Evolutionary conservation across 2,888 invertebrate species (phyloP).

Genomic region (Epsilonema sp.): DNA sequence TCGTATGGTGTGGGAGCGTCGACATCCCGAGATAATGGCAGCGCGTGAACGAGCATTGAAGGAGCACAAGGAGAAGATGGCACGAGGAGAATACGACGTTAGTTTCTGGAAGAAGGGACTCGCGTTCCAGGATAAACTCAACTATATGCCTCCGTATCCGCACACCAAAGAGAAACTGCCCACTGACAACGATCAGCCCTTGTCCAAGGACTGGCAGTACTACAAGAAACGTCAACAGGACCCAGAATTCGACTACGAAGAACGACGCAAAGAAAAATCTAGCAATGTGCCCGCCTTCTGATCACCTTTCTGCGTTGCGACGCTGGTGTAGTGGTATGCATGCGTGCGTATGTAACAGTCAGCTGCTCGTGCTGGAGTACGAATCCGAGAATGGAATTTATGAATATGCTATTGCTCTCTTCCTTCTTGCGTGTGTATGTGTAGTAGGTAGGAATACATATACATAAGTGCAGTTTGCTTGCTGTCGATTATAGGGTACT

Average conservation of each 20-base stretch:
- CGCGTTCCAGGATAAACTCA: not conserved
- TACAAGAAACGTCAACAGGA: conserved; percentile 17
- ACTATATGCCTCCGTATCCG: not conserved
- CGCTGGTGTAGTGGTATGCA: no score
- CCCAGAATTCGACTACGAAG: not conserved
- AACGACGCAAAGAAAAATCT: not conserved
- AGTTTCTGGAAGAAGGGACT: not conserved
- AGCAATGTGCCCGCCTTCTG: no score
- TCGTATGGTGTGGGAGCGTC: conserved; percentile 85
- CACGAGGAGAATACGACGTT: conserved; percentile 11
- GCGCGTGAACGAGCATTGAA: conserved; percentile 15
- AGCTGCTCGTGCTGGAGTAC: no score
- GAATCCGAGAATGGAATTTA: no score
- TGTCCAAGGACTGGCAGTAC: conserved; percentile 27
- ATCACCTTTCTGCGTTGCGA: no score
- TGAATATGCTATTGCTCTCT: no score
- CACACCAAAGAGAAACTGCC: not conserved
- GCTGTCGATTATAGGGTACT: no score
- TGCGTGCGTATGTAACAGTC: no score
- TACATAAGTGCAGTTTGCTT: no score
- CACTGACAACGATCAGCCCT: not conserved
- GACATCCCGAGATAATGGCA: conserved; percentile 40
- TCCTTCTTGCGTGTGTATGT: no score
- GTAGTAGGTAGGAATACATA: no score
- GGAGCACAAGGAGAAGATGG: conserved; percentile 17